Conservation (phyloP, 2,113 vertebrate genomes). For the Phocoena phocoena region DNA sequence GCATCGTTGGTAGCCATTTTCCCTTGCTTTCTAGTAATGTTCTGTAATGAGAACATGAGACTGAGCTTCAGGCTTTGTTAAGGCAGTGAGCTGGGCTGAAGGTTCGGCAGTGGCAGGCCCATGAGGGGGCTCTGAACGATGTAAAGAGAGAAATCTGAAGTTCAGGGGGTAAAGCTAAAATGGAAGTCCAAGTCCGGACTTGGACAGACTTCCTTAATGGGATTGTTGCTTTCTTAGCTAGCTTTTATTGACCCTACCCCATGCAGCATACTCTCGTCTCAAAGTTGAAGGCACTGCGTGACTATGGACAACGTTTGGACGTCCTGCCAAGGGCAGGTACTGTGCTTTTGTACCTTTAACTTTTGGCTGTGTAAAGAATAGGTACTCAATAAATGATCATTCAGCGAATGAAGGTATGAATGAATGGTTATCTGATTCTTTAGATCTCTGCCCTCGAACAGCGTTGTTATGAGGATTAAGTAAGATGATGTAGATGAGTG, state of each 20-base stretch:
- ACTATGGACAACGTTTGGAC: background rate
- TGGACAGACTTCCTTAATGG: background rate
- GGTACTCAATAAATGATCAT: background rate
- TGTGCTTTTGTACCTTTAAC: background rate
- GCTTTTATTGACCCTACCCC: background rate
- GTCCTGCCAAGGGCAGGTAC: background rate
- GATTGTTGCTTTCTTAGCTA: background rate
- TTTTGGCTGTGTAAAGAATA: background rate
- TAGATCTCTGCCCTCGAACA: background rate
- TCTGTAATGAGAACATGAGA: background rate
- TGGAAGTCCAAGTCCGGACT: background rate
- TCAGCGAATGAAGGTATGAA: background rate
- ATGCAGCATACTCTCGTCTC: background rate
- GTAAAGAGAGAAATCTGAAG: background rate
- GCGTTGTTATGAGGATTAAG: background rate
- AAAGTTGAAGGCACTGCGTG: background rate
- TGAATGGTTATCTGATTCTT: background rate
- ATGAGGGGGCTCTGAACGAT: background rate
- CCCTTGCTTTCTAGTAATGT: background rate
- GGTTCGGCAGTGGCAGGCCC: background rate
- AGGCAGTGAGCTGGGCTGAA: background rate
- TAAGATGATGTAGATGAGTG: background rate
- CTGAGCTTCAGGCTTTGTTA: background rate
- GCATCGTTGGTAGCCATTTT: background rate
- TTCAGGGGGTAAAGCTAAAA: background rate